Evolutionary conservation across 1,140 invertebrate species (phyloP).

Genomic region (Ganaspis sp.): DNA sequence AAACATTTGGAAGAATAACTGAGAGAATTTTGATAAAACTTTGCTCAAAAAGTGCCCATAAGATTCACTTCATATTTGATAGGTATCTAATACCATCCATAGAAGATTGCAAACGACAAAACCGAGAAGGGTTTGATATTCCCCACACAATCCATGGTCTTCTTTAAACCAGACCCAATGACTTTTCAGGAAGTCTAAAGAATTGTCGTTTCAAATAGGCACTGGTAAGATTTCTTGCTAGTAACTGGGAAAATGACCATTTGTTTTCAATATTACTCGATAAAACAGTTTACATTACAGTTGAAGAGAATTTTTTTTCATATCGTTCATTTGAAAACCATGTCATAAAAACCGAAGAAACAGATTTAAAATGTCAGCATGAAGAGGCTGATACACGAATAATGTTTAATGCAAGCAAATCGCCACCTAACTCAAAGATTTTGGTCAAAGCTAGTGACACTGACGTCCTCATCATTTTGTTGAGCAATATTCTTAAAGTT

Average conservation of each 20-base stretch:
- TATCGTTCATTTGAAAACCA: neutral
- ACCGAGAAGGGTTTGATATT: slow-evolving; percentile 52
- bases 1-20: slow-evolving; percentile 38
- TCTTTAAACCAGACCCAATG: slow-evolving; percentile 57
- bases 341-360: slow-evolving; percentile 23
- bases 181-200: slow-evolving; percentile 60
- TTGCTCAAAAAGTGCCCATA: slow-evolving; percentile 26
- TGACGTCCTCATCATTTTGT: slow-evolving; percentile 62
- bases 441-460: slow-evolving; percentile 59
- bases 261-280: slow-evolving; percentile 46
- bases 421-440: neutral
- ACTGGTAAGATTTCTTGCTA: slow-evolving; percentile 59
- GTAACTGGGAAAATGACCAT: slow-evolving; percentile 60
- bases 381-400: slow-evolving; percentile 43
- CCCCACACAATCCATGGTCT: slow-evolving; percentile 57
- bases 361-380: slow-evolving; percentile 32
- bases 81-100: slow-evolving; percentile 35
- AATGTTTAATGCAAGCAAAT: slow-evolving; percentile 22
- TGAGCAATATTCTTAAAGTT: slow-evolving; percentile 54
- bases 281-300: neutral
- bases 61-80: slow-evolving; percentile 44
- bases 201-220: slow-evolving; percentile 65
- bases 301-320: neutral
- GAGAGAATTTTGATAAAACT: slow-evolving; percentile 38
- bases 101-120: slow-evolving; percentile 40